These are phyloP conservation scores for Lampris megalopsis DNA, from an alignment of 2,113 vertebrate genomes.

Conservation along the genomic window DNA sequence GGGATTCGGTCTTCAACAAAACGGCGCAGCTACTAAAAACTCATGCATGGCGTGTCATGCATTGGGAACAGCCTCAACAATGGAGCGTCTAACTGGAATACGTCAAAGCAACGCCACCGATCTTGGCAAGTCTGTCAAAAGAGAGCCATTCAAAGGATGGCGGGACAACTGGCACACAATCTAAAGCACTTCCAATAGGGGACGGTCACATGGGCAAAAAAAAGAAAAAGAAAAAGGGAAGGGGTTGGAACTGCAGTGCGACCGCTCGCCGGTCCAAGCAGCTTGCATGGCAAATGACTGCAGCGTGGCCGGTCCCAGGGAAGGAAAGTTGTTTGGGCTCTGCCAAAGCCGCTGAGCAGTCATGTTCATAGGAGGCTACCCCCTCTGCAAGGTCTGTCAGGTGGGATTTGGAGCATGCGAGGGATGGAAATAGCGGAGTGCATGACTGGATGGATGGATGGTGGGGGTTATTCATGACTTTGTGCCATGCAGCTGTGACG, in stretches of 20 bases:
- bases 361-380: constrained; percentile 67
- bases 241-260: constrained; percentile 52
- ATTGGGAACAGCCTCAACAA: constrained; percentile 41
- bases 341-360: constrained; percentile 60
- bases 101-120: constrained; percentile 38
- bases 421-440: constrained; percentile 64
- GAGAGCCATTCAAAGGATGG: constrained; percentile 39
- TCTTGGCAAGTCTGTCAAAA: constrained; percentile 41
- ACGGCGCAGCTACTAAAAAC: constrained; percentile 11
- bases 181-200: constrained; percentile 53
- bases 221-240: too few relatives aligned
- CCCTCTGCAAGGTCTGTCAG: constrained; percentile 58
- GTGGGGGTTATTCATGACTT: constrained; percentile 53
- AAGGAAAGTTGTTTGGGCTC: constrained; percentile 32
- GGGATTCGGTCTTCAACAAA: background rate
- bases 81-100: constrained; percentile 44
- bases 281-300: constrained; percentile 66
- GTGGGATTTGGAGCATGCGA: constrained; percentile 65
- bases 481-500: constrained; percentile 75
- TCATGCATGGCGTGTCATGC: background rate
- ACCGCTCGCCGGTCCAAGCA: constrained; percentile 56
- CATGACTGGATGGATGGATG: constrained; percentile 71
- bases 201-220: constrained; percentile 55
- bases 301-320: constrained; percentile 44
- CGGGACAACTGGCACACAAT: constrained; percentile 54